Base-by-base conservation (phyloP, 2,797 vertebrate genomes). In the Liasis olivaceus region DNA sequence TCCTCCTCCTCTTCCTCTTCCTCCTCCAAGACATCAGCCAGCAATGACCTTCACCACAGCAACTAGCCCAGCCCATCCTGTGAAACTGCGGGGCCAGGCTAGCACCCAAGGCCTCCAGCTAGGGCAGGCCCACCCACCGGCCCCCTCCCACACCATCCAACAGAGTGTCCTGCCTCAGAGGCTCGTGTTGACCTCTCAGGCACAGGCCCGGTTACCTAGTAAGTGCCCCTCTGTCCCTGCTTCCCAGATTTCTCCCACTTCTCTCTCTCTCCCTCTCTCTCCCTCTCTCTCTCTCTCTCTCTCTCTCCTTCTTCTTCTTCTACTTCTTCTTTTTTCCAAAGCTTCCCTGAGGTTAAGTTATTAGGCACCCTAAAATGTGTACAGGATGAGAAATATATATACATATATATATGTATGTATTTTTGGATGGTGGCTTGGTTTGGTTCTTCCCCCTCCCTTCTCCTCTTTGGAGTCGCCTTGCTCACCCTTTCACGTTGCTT, bases 131-230 rank as follows among this genome's bases (percentile, higher is more conserved):
- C 98, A 98, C 98, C 97, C 98, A 94, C 98, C 98, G 97, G 97
- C 98, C 98, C 98, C 98, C 97, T 95, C 98, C 96, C 98, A 98
- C 97, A 98, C 98, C 96, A 96, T 98, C 96, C 98, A 99, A 97
- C 98, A 98, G 98, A 98, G 98, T 96, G 96, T 98, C 97, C 98
- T 98, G 97, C 98, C 99, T 97, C 99, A 99, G 98, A 99, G 99
- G 98, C 98, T 99, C 98, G 98, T 99, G 96, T 98, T 99, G 96
- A 98, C 98, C 98, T 99, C 99, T 96, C 99, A 99, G 99, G 99
- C 99, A 98, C 99, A 99, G 98, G 99, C 99, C 98, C 98, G 99
- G 97, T 98, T 99, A 99, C 99, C 99, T 98, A 99, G 99, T 99
- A 99, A 99, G 99, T 99, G 98, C 98, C 98, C 98, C 28, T 3